Base-by-base conservation (phyloP, 2,797 vertebrate species). In the Phrynocephalus guinanensis region DNA sequence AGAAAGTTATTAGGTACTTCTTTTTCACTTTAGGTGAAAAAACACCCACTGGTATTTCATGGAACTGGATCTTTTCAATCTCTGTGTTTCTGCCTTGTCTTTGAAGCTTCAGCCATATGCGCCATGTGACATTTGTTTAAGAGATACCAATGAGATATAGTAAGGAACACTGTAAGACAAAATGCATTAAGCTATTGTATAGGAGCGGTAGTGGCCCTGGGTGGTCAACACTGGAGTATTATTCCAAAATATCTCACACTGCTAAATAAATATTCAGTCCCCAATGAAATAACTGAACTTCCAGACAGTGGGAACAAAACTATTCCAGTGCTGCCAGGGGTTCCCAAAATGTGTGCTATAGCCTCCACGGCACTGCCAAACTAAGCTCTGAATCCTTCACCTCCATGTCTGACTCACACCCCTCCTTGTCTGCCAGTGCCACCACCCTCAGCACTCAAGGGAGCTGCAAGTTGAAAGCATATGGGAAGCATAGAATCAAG, bases 1-100 rank as follows among this genome's bases (percentile, higher is more conserved):
- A 6, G 15, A 60, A 60, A 60, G 52, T 87, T 90, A 1, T n/a
- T 82, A 88, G 44, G 4, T 71, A 63, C 67, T 5, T 86, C 1
- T 91, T 91, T 90, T 87, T 11, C n/a, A 0, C 73, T 84, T 9
- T 71, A 56, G 20, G 81, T 15, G n/a, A n/a, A n/a, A n/a, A n/a
- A 16, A 1, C 8, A 80, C 6, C 11, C 86, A 78, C 10, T 90
- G 63, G 60, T 88, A 84, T 73, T 56, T 13, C 77, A 86, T 67
- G 24, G n/a, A 86, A 6, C 85, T 91, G 44, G 77, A 6, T 1
- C 0, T 90, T 73, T 82, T 15, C 1, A 50, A 85, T 87, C 3
- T 82, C 2, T 30, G 3, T 4, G 33, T 89, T 87, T 91, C 15
- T 86, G 3, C n/a, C 11, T 79, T 38, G 3, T 26, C 9, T 80